Evolutionary conservation across 2,113 vertebrate species (phyloP).

Genomic region (Perccottus glenii): DNA sequence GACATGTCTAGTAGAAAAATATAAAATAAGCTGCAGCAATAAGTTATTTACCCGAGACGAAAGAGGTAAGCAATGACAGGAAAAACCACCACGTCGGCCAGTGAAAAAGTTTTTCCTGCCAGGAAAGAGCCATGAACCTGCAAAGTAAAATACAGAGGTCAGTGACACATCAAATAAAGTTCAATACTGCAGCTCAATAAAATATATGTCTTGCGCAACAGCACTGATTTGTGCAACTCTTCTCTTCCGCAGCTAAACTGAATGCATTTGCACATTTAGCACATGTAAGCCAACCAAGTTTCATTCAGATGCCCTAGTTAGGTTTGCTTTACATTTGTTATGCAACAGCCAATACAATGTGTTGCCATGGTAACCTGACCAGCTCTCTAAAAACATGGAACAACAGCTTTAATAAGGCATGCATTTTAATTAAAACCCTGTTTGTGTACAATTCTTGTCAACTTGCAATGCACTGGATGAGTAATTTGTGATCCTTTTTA

Average conservation of each 20-base stretch:
- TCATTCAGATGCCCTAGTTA: neutral
- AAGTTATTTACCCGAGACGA: conserved; percentile 49
- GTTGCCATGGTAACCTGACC: no score
- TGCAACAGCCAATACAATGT: neutral
- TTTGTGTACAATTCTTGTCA: neutral
- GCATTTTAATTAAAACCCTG: no score
- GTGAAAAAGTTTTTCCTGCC: conserved; percentile 63
- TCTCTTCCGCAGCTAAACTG: neutral
- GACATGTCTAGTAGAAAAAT: neutral
- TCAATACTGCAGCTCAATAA: no score
- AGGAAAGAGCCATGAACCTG: conserved; percentile 31
- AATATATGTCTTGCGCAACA: no score
- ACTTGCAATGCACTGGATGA: no score
- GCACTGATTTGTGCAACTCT: no score
- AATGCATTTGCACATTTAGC: neutral
- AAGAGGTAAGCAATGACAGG: conserved; percentile 60
- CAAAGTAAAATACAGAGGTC: neutral
- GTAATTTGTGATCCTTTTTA: conserved; percentile 8
- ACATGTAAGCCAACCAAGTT: no score
- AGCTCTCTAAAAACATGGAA: no score
- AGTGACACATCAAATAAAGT: neutral
- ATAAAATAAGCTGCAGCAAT: neutral
- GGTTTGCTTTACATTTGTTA: neutral
- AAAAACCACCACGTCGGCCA: conserved; percentile 68
- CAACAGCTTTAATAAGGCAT: no score